These are phyloP conservation scores for Melanerpes formicivorus DNA, from an alignment of 2,113 vertebrate genomes.

Conservation along the genomic window DNA sequence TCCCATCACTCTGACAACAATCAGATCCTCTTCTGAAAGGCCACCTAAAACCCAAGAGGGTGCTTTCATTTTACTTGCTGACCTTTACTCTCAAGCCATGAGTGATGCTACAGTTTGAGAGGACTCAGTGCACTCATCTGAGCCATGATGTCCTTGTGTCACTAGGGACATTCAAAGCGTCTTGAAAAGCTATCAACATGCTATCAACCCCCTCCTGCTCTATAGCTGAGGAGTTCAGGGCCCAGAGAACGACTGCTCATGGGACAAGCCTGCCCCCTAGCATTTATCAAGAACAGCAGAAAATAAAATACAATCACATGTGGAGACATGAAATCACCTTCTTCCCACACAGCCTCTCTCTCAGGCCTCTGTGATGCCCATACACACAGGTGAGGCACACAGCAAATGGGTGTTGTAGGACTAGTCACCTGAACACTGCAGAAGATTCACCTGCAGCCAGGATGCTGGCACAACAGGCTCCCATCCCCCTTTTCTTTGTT, in stretches of 20 bases:
- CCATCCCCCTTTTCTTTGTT: background rate
- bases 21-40: background rate
- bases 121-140: background rate
- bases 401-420: background rate
- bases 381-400: background rate
- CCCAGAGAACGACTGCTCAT: background rate
- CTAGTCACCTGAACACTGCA: accelerated
- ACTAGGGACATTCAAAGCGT: background rate
- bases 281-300: background rate
- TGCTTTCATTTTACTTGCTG: background rate
- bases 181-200: background rate
- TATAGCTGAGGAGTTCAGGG: background rate
- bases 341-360: background rate
- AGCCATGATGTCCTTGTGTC: background rate
- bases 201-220: background rate
- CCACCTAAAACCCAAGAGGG: background rate
- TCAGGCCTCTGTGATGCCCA: accelerated
- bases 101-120: background rate
- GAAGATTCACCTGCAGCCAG: background rate
- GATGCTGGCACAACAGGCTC: background rate
- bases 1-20: background rate
- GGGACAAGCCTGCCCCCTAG: accelerated
- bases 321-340: background rate
- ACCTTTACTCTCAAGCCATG: background rate
- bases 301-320: background rate